These are phyloP conservation scores for Actinopyga echinites DNA, from an alignment of 53 echinoderm and acorn worm genomes.

Conservation along the genomic window DNA sequence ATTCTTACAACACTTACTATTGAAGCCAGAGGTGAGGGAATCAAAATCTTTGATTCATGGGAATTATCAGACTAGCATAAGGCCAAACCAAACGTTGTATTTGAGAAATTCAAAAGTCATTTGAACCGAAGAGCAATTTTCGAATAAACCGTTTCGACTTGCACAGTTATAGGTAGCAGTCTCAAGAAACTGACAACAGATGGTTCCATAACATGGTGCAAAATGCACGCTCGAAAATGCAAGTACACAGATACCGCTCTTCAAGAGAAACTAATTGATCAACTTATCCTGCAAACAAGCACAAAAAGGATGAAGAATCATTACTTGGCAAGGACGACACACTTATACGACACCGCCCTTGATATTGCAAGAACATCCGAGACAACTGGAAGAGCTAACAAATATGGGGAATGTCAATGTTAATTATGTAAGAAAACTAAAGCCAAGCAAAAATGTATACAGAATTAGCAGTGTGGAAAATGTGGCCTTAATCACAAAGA, in stretches of 20 bases:
- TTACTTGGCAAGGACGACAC: constrained; percentile 54
- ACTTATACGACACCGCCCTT: constrained; percentile 46
- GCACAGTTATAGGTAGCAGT: constrained; percentile 24
- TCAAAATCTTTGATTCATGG: constrained; percentile 59
- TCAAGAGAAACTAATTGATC: constrained; percentile 52
- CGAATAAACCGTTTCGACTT: constrained; percentile 48
- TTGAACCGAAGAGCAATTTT: constrained; percentile 66
- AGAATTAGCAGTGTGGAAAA: not conserved
- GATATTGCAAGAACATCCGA: too few species aligned
- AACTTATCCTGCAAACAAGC: constrained; percentile 56
- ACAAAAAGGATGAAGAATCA: constrained; percentile 57
- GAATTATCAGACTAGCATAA: constrained; percentile 30
- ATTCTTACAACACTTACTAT: too few species aligned
- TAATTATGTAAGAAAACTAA: not conserved
- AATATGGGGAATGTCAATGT: constrained; percentile 28
- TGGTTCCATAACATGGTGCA: constrained; percentile 51
- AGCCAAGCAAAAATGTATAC: not conserved
- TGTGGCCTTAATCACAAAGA: not conserved
- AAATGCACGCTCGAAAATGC: constrained; percentile 47
- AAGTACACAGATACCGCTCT: constrained; percentile 38
- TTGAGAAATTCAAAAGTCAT: constrained; percentile 51
- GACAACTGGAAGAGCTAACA: constrained; percentile 48
- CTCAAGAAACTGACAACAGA: constrained; percentile 48
- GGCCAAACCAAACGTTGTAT: constrained; percentile 38
- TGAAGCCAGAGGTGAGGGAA: too few species aligned